These are phyloP conservation scores for Eupithecia subumbrata DNA, from an alignment of 2,888 invertebrate species.

Conservation along the genomic window DNA sequence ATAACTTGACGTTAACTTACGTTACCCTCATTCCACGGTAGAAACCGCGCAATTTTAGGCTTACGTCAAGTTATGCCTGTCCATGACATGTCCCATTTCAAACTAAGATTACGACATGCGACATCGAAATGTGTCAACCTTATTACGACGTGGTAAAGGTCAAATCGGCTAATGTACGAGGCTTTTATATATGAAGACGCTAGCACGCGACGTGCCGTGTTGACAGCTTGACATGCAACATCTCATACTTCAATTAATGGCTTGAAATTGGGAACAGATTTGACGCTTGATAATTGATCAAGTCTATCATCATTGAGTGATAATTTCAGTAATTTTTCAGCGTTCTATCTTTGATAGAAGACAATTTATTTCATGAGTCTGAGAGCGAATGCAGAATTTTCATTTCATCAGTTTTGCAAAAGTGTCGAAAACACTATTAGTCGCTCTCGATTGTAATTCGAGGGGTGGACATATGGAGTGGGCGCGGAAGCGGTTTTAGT, in stretches of 20 bases:
- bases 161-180: neutral
- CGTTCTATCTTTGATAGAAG: neutral
- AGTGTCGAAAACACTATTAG: neutral
- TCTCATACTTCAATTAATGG: neutral
- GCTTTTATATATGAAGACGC: conserved; percentile 1
- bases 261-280: conserved; percentile 5
- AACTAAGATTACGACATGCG: conserved; percentile 9
- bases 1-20: neutral
- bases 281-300: neutral
- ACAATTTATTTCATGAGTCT: neutral
- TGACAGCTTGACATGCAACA: neutral
- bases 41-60: conserved; percentile 4
- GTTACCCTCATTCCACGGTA: neutral
- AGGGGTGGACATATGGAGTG: neutral
- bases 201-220: conserved; percentile 6
- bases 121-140: conserved; percentile 10
- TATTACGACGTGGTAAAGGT: conserved; percentile 12
- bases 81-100: conserved; percentile 9
- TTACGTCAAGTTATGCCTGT: no score
- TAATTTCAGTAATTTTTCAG: neutral
- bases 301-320: neutral
- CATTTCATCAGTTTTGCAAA: neutral
- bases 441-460: neutral
- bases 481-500: neutral
- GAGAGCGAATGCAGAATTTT: neutral